These are phyloP conservation scores for Lepidochitona cinerea DNA, from an alignment of 2,888 invertebrate species.

Conservation along the genomic window DNA sequence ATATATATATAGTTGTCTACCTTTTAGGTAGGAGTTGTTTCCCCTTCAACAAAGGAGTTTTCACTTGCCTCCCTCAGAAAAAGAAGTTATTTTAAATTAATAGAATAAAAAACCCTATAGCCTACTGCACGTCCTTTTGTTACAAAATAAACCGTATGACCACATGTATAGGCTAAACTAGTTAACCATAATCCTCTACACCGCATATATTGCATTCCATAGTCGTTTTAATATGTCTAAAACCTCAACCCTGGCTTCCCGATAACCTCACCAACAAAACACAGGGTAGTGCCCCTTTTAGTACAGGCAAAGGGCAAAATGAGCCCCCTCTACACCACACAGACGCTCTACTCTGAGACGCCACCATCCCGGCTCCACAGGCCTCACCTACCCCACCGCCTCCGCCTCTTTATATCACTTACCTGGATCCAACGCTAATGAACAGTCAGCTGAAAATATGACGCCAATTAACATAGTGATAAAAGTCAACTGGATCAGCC, in stretches of 20 bases:
- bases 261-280: constrained; percentile 8
- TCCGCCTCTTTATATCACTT: not conserved
- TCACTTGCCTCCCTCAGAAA: too few species aligned
- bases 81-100: too few species aligned
- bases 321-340: not conserved
- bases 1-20: too few species aligned
- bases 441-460: constrained; percentile 1
- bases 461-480: not conserved
- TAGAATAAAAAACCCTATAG: too few species aligned
- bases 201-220: constrained; percentile 6
- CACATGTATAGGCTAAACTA: not conserved
- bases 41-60: too few species aligned
- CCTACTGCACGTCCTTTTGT: too few species aligned
- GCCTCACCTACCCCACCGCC: not conserved
- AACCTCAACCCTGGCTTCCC: not conserved
- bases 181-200: constrained; percentile 1
- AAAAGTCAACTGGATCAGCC: too few species aligned
- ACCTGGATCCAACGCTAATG: not conserved
- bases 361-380: not conserved
- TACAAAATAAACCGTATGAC: too few species aligned
- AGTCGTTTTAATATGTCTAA: not conserved
- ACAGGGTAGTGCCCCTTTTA: not conserved
- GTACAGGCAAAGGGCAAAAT: not conserved
- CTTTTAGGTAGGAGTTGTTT: too few species aligned
- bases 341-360: not conserved